Evolutionary conservation across 1,140 invertebrate genomes (phyloP).

Genomic region (Phymorhynchus buccinoides): DNA sequence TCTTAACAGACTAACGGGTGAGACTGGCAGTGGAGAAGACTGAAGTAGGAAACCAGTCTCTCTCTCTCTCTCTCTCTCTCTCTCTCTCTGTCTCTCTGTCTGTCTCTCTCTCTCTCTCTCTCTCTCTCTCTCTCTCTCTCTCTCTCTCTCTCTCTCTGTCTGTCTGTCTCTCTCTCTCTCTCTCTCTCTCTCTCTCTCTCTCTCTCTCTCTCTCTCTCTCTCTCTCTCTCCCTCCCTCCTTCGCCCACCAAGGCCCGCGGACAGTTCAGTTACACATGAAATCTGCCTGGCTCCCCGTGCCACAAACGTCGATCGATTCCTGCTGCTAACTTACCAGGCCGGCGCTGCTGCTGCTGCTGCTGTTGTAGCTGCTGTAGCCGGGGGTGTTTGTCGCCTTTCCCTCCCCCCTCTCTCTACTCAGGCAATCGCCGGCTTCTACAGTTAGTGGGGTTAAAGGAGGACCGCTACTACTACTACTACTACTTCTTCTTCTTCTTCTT

Average conservation of each 20-base stretch:
- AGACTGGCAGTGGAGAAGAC: too few species aligned
- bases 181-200: background rate
- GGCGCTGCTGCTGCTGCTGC: background rate
- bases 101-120: background rate
- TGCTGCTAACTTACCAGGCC: conserved; percentile 1
- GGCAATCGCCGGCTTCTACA: too few species aligned
- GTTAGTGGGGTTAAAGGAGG: too few species aligned
- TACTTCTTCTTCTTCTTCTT: too few species aligned
- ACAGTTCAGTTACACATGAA: background rate
- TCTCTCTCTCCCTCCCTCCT: background rate
- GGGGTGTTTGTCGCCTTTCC: too few species aligned
- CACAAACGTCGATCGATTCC: conserved; percentile 7
- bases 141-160: background rate
- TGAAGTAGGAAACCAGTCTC: background rate
- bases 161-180: background rate
- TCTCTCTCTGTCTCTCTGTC: background rate
- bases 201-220: background rate
- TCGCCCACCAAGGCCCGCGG: background rate
- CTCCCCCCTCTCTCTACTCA: too few species aligned
- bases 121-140: background rate
- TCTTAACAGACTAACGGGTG: too few species aligned
- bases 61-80: background rate
- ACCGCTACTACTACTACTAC: too few species aligned
- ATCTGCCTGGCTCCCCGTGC: background rate
- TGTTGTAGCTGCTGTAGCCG: too few species aligned